A percentile compares a stretch with the other conserved stretches of the same genome.
Conservation (phyloP, 2,888 invertebrate species). For the Strigamia maritima region DNA sequence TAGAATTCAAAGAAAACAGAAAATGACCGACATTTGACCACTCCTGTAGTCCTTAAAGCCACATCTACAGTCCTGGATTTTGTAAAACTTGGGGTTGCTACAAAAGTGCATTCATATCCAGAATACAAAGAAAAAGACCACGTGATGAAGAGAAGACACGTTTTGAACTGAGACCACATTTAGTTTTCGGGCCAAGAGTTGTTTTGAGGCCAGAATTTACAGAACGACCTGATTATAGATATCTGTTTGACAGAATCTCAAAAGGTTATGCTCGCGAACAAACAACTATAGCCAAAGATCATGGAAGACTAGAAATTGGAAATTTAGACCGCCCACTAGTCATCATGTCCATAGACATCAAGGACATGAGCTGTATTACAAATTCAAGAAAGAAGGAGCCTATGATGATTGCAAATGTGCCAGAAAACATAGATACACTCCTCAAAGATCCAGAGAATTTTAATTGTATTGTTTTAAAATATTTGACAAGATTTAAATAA, state of each 20-base stretch:
- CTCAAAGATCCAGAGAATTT: too few relatives aligned
- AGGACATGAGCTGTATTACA: too few relatives aligned
- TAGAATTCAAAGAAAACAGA: neutral
- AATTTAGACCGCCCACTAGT: too few relatives aligned
- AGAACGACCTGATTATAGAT: neutral
- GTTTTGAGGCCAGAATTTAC: neutral
- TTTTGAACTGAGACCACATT: neutral
- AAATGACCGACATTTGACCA: neutral
- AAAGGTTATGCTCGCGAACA: neutral
- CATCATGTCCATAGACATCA: too few relatives aligned
- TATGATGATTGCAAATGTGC: too few relatives aligned
- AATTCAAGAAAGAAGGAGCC: too few relatives aligned
- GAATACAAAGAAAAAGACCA: neutral
- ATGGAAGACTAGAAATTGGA: too few relatives aligned
- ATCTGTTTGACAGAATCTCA: neutral
- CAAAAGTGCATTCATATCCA: neutral
- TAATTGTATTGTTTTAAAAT: too few relatives aligned
- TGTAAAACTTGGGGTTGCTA: neutral
- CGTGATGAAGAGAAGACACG: neutral
- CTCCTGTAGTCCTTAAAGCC: neutral
- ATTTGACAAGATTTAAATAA: too few relatives aligned
- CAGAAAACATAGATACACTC: too few relatives aligned
- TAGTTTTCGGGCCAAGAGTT: neutral
- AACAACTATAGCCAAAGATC: too few relatives aligned
- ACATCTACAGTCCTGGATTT: neutral